Evolutionary conservation across 2,888 invertebrate genomes (phyloP), one percentile per base, ranked within the genome.

Genomic region (Calameuta idolon): DNA sequence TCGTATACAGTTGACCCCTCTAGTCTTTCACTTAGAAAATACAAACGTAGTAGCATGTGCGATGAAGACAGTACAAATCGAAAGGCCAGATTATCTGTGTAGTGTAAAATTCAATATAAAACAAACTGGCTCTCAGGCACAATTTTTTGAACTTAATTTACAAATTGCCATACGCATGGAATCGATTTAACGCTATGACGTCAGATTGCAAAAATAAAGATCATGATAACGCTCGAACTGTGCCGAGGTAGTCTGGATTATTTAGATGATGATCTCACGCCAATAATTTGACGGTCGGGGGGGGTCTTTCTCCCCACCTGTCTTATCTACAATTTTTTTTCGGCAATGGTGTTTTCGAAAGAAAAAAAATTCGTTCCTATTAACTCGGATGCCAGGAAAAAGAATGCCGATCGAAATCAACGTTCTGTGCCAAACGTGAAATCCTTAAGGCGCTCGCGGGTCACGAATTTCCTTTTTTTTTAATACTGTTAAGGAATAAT

Each of bases 221-320:
- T 71, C 69, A 23, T 15, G 71, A 71, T 71, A 71, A 23, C 15
- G 55, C 9, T 55, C 23, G 31, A 71, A 71, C 12, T 1, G 71
- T 71, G 71, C 9, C 71, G 71, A 71, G 31, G 71, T 23, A 34
- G 12, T 12, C 31, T 23, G 23, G 12, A 71, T 71, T 34, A 71
- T 71, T 71, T 71, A 31, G 71, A 12, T 71, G 71, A 31, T 71
- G 71, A 69, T 31, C 12, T 71, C 71, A 71, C 71, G 31, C 31
- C 12, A 31, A 34, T 34, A 23, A 55, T 55, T 55, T 23, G 23
- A 55, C 23, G 5, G 1, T 5, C 4, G 12, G 34, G 34, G 37
- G 4, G 37, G 37, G 4, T 4, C 1, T 15, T 37, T 37, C 23
- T 23, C 9, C 55, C 5, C 23, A 9, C 23, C 23, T 5, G 15